Evolutionary conservation across 2,888 invertebrate genomes (phyloP), one percentile per base, ranked within the genome.

Genomic region (Spisula solida): DNA sequence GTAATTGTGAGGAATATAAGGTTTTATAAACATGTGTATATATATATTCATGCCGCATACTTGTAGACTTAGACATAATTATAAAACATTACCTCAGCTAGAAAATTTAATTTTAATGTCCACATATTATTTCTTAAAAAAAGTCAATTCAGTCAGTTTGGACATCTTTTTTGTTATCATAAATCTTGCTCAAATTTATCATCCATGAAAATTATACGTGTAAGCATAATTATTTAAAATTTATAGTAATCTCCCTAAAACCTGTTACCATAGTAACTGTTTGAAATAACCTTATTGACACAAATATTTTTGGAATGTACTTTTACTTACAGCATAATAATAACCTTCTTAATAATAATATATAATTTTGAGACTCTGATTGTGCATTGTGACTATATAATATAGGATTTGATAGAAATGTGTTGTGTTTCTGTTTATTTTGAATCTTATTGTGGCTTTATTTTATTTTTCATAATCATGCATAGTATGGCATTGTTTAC

Each of bases 401-500:
- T 66, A 25, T 66, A 66, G 60, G 25, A 66, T 25, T 66, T 66
- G n/a, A 12, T 75, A 75, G 75, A 16, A 14, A 31, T 34, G 34
- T 75, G 70, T 70, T 70, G 70, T 70, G 34, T 75, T 75, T 75
- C 34, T 75, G 1, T 75, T 75, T 25, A 34, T 75, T 75, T 31
- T 75, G 75, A 75, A 75, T 75, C 34, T 75, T 83, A 10, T 83
- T 83, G 48, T 47, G 75, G 70, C 75, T 51, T 48, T 83, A 84
- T 84, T 85, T 85, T 79, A 56, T 60, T 85, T 81, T 78, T 86
- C 82, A 82, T 82, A 80, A 84, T 81, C 86, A 89, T 81, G 51
- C 85, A 87, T 80, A 66, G 81, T 81, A 87, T 55, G 86, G 82
- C 85, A 87, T 86, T 89, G 83, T 89, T 83, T 88, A 85, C 83